Percentiles rank a stretch among this genome's conserved stretches.
These are phyloP conservation scores for Columba guinea DNA, from an alignment of 2,797 vertebrate genomes.

Conservation along the genomic window DNA sequence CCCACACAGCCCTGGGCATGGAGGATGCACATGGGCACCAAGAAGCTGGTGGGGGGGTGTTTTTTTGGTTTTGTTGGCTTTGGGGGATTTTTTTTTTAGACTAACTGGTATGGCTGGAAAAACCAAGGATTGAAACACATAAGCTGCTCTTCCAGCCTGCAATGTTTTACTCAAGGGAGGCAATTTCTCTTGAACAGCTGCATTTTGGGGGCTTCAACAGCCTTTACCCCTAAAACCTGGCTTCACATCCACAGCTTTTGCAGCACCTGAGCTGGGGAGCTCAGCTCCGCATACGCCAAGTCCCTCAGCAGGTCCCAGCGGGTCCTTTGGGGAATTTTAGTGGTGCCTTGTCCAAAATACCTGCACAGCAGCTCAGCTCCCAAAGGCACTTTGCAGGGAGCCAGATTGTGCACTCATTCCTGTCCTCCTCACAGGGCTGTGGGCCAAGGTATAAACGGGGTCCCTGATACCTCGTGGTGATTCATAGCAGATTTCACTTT, in stretches of 20 bases:
- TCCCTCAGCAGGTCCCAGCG: background rate
- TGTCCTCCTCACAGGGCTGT: background rate
- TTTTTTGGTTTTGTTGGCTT: background rate
- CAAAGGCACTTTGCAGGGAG: background rate
- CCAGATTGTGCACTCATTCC: fast-evolving
- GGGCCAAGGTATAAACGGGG: background rate
- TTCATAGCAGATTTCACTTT: background rate
- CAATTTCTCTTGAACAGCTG: background rate
- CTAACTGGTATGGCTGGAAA: background rate
- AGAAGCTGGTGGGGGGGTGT: background rate
- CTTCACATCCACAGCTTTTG: fast-evolving
- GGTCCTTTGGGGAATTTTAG: fast-evolving
- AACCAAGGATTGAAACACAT: background rate
- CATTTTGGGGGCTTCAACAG: background rate
- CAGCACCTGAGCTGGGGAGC: background rate
- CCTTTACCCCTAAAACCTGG: background rate
- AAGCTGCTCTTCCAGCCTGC: background rate
- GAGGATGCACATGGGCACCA: background rate
- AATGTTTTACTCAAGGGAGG: background rate
- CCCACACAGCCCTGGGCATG: fast-evolving
- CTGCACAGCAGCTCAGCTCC: background rate
- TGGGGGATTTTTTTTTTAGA: background rate
- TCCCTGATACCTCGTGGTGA: background rate
- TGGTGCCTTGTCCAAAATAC: background rate
- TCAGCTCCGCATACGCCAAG: background rate